A percentile compares a stretch with the other conserved stretches of the same genome.
Conservation (phyloP, 1,140 invertebrate genomes). For the Solen grandis region DNA sequence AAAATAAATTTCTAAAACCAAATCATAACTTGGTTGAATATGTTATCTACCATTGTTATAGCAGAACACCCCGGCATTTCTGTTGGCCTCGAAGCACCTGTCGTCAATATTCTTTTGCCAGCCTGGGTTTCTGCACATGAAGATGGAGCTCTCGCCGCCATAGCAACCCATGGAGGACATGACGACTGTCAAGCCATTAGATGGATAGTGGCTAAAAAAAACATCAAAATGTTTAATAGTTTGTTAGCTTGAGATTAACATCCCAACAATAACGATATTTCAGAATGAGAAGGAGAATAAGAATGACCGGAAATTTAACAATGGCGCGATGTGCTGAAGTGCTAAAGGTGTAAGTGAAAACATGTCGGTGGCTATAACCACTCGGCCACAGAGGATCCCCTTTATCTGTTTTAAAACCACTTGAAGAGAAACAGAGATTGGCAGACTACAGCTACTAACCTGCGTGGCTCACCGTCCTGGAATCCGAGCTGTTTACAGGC, state of each 20-base stretch:
- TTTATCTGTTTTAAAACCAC: too few relatives aligned
- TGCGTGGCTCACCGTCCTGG: conserved; percentile 42
- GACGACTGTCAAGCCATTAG: conserved; percentile 41
- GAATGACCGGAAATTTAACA: too few relatives aligned
- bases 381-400: too few relatives aligned
- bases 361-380: too few relatives aligned
- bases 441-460: too few relatives aligned
- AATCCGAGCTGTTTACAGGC: conserved; percentile 62
- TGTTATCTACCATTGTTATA: conserved; percentile 67
- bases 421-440: too few relatives aligned
- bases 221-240: not conserved
- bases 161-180: conserved; percentile 59
- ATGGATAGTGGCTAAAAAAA: conserved; percentile 20
- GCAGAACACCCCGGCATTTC: conserved; percentile 63
- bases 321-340: too few relatives aligned
- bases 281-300: too few relatives aligned
- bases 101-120: conserved; percentile 62
- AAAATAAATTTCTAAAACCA: too few relatives aligned
- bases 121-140: conserved; percentile 62
- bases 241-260: not conserved
- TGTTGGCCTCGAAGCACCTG: conserved; percentile 36
- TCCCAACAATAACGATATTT: not conserved
- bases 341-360: too few relatives aligned
- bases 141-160: conserved; percentile 60
- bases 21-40: too few relatives aligned